Evolutionary conservation across 1,140 invertebrate genomes (phyloP), one percentile per base, ranked within the genome.

Genomic region (Brachystomella parvula): DNA sequence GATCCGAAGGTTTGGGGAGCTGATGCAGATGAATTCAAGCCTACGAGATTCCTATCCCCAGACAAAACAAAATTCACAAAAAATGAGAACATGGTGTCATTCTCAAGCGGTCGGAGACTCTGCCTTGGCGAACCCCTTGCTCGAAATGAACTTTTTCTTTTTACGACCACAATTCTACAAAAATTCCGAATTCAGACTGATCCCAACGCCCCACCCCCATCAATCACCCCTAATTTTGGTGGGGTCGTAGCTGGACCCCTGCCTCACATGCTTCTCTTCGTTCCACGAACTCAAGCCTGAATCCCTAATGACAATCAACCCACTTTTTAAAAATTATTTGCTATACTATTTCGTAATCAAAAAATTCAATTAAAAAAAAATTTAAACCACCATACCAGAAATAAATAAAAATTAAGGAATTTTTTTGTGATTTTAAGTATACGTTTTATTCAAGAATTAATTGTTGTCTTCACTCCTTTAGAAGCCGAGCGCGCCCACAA

Each of bases 21-120:
- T 6, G 31, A 62, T 12, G 80, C 81, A 1, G 71, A 78, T n/a
- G 65, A 64, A 24, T 82, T 79, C 66, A 68, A 73, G 26, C 81
- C 81, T 1, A 77, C 80, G 53, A 74, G 81, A 65, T 82, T 81
- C 76, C 63, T 82, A 6, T 65, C 47, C 28, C 24, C 47, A 2
- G 68, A 70, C 56, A 59, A 56, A 59, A 68, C 39, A 74, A 68
- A 12, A 33, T 19, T 64, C 30, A 17, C 33, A 3, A 39, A 53
- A 19, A 49, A 60, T 26, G 69, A 70, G 3, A 61, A 61, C 9
- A 33, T 64, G 12, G 59, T 70, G 12, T 15, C 61, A 29, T 70
- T 70, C 30, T 60, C 56, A 19, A 24, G 31, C 29, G 68, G 68
- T n/a, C 56, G 33, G n/a, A 9, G 68, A 9, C 21, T 49, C 19